Evolutionary conservation across 92 coral and sea anemone species (phyloP).

Genomic region (Micromussa lordhowensis): DNA sequence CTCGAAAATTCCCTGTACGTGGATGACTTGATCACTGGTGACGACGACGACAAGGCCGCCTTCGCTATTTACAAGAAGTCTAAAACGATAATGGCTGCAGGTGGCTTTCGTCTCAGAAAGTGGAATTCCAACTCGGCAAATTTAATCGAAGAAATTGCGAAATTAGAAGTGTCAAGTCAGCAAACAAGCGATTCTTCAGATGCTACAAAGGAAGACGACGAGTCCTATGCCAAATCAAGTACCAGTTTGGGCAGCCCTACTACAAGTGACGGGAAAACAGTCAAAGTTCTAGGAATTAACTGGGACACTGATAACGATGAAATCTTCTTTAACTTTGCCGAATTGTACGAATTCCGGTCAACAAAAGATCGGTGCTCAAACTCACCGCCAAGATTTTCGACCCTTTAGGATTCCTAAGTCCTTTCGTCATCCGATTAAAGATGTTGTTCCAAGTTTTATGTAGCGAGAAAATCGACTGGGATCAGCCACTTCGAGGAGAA

Average conservation of each 20-base stretch:
- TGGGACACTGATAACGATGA: constrained; percentile 48
- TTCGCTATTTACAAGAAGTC: no score
- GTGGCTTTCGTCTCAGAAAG: no score
- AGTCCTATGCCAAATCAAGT: constrained; percentile 15
- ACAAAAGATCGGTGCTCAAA: no score
- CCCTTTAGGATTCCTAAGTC: constrained; percentile 17
- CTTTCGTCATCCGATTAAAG: constrained; percentile 8
- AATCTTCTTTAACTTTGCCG: constrained; percentile 38
- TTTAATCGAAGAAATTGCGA: no score
- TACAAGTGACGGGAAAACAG: background rate
- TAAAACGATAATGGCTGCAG: no score
- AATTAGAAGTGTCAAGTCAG: no score
- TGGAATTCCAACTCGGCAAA: no score
- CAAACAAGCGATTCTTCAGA: no score
- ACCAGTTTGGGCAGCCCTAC: background rate
- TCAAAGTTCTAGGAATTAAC: constrained; percentile 45
- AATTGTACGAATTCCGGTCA: constrained; percentile 27
- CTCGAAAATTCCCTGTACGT: background rate
- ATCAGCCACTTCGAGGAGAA: constrained; percentile 17
- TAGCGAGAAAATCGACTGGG: constrained; percentile 21
- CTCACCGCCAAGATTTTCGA: constrained; percentile 24
- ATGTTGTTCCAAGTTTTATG: constrained; percentile 11
- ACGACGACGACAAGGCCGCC: no score
- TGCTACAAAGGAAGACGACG: background rate
- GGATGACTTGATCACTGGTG: no score